Conservation (phyloP, 1,140 invertebrate species). For the Drosophila subobscura region DNA sequence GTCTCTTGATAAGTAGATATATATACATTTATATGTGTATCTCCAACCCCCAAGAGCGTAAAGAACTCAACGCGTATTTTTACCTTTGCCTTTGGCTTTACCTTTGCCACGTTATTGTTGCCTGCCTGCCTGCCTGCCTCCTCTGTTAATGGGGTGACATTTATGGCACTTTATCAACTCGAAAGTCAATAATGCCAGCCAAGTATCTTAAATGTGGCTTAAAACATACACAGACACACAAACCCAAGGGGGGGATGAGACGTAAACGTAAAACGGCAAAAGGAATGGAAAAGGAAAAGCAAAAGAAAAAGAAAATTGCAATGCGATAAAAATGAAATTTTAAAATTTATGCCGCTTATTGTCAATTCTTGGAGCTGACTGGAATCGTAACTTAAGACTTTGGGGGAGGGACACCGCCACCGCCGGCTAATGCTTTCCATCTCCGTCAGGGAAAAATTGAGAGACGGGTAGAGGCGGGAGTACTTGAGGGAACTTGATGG, state of each 20-base stretch:
- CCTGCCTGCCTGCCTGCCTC: neutral
- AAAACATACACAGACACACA: constrained; percentile 41
- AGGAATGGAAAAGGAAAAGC: constrained; percentile 12
- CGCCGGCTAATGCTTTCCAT: constrained; percentile 53
- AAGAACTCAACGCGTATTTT: constrained; percentile 38
- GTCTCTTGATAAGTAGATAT: too few species aligned
- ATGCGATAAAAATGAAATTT: constrained; percentile 82
- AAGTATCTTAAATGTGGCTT: constrained; percentile 77
- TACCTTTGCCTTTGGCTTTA: constrained; percentile 48
- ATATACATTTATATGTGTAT: too few species aligned
- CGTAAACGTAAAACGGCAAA: neutral
- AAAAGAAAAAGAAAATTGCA: constrained; percentile 62
- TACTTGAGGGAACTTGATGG: constrained; percentile 6
- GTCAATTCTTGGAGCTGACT: constrained; percentile 53
- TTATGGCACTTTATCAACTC: constrained; percentile 83
- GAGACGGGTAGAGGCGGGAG: neutral
- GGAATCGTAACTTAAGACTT: constrained; percentile 59
- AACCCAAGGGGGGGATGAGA: neutral
- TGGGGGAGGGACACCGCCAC: neutral
- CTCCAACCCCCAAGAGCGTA: too few species aligned
- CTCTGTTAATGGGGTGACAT: constrained; percentile 81
- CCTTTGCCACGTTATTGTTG: constrained; percentile 23
- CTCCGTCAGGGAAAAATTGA: constrained; percentile 7
- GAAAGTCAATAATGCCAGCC: constrained; percentile 77
- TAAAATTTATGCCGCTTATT: constrained; percentile 81